Evolutionary conservation across 92 coral and sea anemone species (phyloP).

Genomic region (Anthopleura xanthogrammica): DNA sequence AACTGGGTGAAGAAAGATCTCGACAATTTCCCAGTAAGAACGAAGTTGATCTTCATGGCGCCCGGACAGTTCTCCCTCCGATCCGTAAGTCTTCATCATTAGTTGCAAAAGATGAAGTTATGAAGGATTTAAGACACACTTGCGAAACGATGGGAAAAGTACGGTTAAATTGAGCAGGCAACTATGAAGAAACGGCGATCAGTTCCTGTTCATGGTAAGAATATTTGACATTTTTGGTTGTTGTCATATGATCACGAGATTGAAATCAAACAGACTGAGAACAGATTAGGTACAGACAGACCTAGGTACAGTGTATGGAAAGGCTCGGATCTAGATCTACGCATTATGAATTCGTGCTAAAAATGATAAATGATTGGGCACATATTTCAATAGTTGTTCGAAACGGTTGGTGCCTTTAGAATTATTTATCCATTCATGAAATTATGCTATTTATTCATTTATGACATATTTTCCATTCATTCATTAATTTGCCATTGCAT

Average conservation of each 20-base stretch:
- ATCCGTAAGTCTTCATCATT: conserved; percentile 19
- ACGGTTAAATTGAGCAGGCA: not conserved
- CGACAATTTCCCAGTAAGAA: conserved; percentile 2
- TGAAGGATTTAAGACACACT: conserved; percentile 7
- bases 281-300: too few species aligned
- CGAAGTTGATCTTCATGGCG: not conserved
- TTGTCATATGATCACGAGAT: not conserved
- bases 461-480: not conserved
- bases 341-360: too few species aligned
- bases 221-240: not conserved
- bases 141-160: not conserved
- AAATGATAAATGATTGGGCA: too few species aligned
- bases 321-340: too few species aligned
- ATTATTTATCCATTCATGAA: too few species aligned
- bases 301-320: too few species aligned
- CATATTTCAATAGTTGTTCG: too few species aligned
- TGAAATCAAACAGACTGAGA: too few species aligned
- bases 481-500: not conserved
- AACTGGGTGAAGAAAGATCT: not conserved
- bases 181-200: not conserved
- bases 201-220: not conserved
- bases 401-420: too few species aligned
- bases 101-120: conserved; percentile 19
- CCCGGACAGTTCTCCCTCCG: conserved; percentile 28
- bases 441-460: too few species aligned